phyloP scores from a whole-genome alignment of 2,888 invertebrate genomes.

The Hirtodrosophila alboralis region DNA sequence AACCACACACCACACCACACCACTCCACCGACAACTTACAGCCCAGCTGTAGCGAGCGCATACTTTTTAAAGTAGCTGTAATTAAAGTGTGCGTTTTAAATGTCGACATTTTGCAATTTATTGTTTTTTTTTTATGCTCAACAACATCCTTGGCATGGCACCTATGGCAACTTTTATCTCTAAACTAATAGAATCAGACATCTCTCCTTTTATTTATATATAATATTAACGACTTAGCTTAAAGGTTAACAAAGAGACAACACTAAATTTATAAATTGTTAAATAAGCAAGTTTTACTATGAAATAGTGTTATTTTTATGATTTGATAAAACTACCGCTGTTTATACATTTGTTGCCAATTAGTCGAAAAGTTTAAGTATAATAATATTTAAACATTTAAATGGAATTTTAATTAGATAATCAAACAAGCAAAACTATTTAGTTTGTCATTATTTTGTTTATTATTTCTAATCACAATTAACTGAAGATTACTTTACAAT shows the following conservation, averaged over 20 bases:
- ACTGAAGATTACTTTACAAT: too few species aligned
- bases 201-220: constrained; percentile 9
- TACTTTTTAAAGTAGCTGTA: constrained; percentile 58
- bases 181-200: constrained; percentile 1
- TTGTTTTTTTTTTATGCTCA: constrained; percentile 71
- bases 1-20: constrained; percentile 11
- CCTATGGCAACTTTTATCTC: constrained; percentile 3
- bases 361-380: neutral
- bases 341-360: neutral
- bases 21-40: constrained; percentile 35
- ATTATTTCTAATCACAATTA: too few species aligned
- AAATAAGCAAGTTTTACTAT: constrained; percentile 9
- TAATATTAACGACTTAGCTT: constrained; percentile 14
- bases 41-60: constrained; percentile 25
- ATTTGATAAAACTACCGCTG: constrained; percentile 7
- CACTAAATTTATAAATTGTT: constrained; percentile 21
- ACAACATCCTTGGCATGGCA: constrained; percentile 37
- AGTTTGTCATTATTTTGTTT: too few species aligned
- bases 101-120: constrained; percentile 76
- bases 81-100: constrained; percentile 78
- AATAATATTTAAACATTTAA: too few species aligned
- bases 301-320: constrained; percentile 6
- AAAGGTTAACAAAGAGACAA: constrained; percentile 7
- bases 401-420: too few species aligned
- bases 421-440: too few species aligned